Evolutionary conservation across 2,797 vertebrate genomes (phyloP).

Genomic region (Syngnathus acus): DNA sequence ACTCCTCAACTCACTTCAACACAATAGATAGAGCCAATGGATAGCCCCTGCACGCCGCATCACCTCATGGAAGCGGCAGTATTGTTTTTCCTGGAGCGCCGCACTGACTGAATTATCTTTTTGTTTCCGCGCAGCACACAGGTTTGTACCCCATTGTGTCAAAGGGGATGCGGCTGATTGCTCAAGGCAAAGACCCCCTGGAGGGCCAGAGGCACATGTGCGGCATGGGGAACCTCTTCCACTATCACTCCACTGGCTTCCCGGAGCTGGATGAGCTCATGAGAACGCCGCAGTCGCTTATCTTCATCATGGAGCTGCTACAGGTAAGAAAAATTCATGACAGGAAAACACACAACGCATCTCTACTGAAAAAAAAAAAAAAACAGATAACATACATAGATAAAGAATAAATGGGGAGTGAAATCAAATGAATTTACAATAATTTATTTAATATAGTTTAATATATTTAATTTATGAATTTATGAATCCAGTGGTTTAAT

Average conservation of each 20-base stretch:
- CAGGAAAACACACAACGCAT: background rate
- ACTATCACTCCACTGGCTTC: conserved; percentile 81
- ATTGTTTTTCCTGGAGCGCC: background rate
- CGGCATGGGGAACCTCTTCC: conserved; percentile 84
- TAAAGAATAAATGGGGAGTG: too few species aligned
- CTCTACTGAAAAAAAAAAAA: too few species aligned
- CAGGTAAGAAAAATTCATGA: conserved; percentile 57
- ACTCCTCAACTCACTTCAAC: too few species aligned
- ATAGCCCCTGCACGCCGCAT: background rate
- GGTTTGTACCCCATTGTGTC: conserved; percentile 82
- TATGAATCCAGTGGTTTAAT: too few species aligned
- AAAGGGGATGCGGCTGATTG: conserved; percentile 78
- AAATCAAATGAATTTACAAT: too few species aligned
- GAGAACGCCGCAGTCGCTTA: conserved; percentile 76
- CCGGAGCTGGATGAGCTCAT: conserved; percentile 82
- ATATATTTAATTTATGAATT: too few species aligned
- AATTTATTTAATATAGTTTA: too few species aligned
- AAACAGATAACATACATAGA: too few species aligned
- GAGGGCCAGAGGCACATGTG: conserved; percentile 84
- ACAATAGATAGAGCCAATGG: too few species aligned
- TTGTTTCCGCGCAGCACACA: conserved; percentile 71
- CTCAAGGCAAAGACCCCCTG: conserved; percentile 79
- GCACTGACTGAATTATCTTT: background rate
- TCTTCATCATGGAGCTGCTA: conserved; percentile 85
- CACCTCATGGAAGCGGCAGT: background rate